Evolutionary conservation across 2,888 invertebrate species (phyloP), one percentile per base, ranked within the genome.

Genomic region (Drosophila affinis): DNA sequence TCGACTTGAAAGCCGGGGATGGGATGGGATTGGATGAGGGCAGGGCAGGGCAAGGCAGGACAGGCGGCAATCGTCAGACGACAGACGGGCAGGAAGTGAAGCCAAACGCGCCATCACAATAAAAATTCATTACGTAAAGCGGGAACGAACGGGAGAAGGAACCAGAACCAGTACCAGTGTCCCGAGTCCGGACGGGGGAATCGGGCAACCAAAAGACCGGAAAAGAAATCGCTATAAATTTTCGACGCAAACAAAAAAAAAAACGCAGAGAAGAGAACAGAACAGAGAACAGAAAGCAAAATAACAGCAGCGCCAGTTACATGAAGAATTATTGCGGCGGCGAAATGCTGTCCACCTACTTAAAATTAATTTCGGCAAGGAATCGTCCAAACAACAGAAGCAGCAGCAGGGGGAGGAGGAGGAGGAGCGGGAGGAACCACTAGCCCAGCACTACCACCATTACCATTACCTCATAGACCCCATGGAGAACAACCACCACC

Each of bases 321-420:
- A 87, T 78, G 81, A 84, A 84, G 89, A 85, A 87, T 88, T 85
- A 85, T 85, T 77, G 85, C 88, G 77, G 77, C 89, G 72, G 76
- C 79, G 76, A 87, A 77, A 77, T 78, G 85, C 89, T 86, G 86
- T 86, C 86, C 86, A 86, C 89, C 86, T 86, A 86, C 86, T 89
- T 89, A 85, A 86, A 86, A 86, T 86, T 86, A 86, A 86, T 86
- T 86, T 86, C 82, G 73, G 58, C 76, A 72, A 62, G 52, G 72
- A 71, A 65, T 68, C 59, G 62, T 34, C 58, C 62, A 46, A 72
- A 62, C 64, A 64, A 54, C 69, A 60, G 58, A 46, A 58, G 46
- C 44, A 49, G 48, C 44, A 27, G 46, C 21, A 21, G 21, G 2
- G 5, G 6, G 14, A 2, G 14, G 39, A 0, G 39, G 6, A 14